phyloP scores from a whole-genome alignment of 2,113 vertebrate genomes.

The Osmerus mordax region DNA sequence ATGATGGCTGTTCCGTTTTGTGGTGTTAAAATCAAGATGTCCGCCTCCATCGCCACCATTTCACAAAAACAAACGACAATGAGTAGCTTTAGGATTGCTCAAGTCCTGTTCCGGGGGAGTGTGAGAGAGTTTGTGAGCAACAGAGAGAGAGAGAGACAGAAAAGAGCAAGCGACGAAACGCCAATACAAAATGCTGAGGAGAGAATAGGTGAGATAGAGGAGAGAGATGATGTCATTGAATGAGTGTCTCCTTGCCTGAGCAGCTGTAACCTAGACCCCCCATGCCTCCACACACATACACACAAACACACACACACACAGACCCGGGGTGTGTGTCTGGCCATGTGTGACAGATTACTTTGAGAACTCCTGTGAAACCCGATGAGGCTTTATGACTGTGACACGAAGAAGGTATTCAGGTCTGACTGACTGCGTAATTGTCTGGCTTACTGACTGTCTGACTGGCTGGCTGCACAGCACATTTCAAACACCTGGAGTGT shows the following conservation, averaged over 20 bases:
- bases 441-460: slow-evolving; percentile 25
- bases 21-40: slow-evolving; percentile 49
- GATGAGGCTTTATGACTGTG: neutral
- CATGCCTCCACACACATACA: neutral
- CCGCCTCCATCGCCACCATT: slow-evolving; percentile 46
- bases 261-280: slow-evolving; percentile 16
- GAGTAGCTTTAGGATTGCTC: slow-evolving; percentile 43
- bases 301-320: slow-evolving; percentile 8
- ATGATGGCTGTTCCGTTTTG: slow-evolving; percentile 21
- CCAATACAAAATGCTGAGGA: too few species aligned
- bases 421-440: slow-evolving; percentile 7
- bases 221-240: slow-evolving; percentile 15
- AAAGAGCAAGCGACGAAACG: neutral
- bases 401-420: neutral
- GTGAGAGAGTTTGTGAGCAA: slow-evolving; percentile 27
- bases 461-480: slow-evolving; percentile 35
- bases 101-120: slow-evolving; percentile 39
- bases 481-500: neutral
- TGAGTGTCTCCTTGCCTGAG: slow-evolving; percentile 12
- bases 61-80: slow-evolving; percentile 49
- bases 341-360: neutral
- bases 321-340: neutral
- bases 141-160: neutral
- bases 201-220: neutral
- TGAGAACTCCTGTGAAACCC: neutral